Base-by-base conservation (phyloP, 2,113 vertebrate genomes). In the Macheiramphus alcinus region DNA sequence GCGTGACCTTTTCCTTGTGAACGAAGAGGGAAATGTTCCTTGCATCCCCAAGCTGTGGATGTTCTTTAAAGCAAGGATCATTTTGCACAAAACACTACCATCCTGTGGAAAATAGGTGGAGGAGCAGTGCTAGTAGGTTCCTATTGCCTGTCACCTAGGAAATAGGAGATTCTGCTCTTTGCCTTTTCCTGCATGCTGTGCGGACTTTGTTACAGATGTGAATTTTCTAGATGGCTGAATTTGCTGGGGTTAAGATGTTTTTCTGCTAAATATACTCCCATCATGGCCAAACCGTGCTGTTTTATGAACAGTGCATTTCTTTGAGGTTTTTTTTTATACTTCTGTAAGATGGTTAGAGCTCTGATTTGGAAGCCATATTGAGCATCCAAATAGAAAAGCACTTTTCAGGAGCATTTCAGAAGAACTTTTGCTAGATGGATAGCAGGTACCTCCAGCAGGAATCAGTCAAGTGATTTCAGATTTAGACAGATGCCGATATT, bases 71-170 rank as follows among this genome's bases (percentile, higher is more conserved):
- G 42, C 38, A n/a, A 88, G 59, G 45, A 71, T 76, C 25, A 38
- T 94, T 95, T 94, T 91, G 53, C 74, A 76, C 81, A 95, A 72
- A 94, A 94, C 40, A 73, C 48, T 86, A 95, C 81, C 81, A 80
- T 96, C 88, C 90, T 96, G 74, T 93, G 90, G 81, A 93, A 93
- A 82, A 68, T 65, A 89, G 80, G 31, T 14, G 40, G 61, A 94
- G 91, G 53, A 96, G 40, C 94, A 90, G 34, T 56, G 43, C 52
- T 55, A 38, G 61, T n/a, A 36, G 70, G 32, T 78, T 81, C 52
- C 56, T 48, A 1, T 75, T 91, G 56, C 31, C 47, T 61, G 31
- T 82, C 85, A 91, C 40, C 34, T 61, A 56, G 74, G 58, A 92
- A 95, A 70, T 90, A 48, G 29, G 61, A 47, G n/a, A 89, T 81